A percentile compares a stretch with the other conserved stretches of the same genome.
These are phyloP conservation scores for Drosophila borborema DNA, from an alignment of 2,888 invertebrate species.

Conservation along the genomic window DNA sequence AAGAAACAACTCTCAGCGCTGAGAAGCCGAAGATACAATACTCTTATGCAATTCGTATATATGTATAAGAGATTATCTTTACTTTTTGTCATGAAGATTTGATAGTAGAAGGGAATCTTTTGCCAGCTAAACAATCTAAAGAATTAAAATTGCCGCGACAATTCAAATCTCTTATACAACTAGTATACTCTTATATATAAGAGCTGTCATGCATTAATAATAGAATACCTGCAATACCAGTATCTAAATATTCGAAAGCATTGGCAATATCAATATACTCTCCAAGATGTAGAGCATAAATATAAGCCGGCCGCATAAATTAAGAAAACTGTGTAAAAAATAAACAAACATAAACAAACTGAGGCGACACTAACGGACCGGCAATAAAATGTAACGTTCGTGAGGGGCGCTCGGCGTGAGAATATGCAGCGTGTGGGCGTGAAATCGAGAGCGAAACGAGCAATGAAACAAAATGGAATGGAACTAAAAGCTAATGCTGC, in stretches of 20 bases:
- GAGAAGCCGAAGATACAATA: not conserved
- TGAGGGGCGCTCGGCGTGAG: conserved; percentile 19
- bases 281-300: not conserved
- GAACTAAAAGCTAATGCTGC: conserved; percentile 50
- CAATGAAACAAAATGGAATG: conserved; percentile 67
- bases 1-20: not conserved
- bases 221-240: not conserved
- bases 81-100: too few relatives aligned
- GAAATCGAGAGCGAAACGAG: conserved; percentile 56
- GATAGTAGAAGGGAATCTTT: not conserved
- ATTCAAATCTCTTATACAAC: not conserved
- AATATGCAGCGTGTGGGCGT: conserved; percentile 60
- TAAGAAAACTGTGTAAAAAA: conserved; percentile 40
- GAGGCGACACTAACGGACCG: conserved; percentile 54
- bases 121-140: too few relatives aligned
- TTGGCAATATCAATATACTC: not conserved
- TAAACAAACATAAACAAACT: conserved; percentile 45
- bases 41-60: not conserved
- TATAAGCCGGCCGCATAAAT: conserved; percentile 70
- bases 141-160: too few relatives aligned
- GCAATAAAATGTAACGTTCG: conserved; percentile 45
- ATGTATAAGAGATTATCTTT: not conserved
- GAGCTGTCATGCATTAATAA: not conserved
- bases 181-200: not conserved
- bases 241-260: not conserved